These are phyloP conservation scores for Alauda arvensis DNA, from an alignment of 2,797 vertebrate genomes.

Conservation along the genomic window DNA sequence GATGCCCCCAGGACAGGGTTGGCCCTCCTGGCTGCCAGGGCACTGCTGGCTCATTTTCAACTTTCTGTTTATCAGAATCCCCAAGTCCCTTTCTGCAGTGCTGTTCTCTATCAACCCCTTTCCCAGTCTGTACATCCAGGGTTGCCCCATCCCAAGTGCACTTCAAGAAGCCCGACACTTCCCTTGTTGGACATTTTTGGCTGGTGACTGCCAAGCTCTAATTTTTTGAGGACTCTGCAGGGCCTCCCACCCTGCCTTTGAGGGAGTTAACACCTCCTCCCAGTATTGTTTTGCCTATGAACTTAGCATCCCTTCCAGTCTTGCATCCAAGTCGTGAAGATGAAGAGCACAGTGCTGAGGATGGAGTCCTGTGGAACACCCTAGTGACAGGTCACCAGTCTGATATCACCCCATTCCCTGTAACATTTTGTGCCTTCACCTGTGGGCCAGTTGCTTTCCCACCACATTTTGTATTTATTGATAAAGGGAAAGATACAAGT, in stretches of 20 bases:
- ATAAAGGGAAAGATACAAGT: background rate
- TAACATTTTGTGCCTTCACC: background rate
- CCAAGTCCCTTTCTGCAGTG: background rate
- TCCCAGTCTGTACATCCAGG: background rate
- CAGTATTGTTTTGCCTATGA: background rate
- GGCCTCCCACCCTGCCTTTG: background rate
- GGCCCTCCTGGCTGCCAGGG: background rate
- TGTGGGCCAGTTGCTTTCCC: background rate
- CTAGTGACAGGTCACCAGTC: background rate
- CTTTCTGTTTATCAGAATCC: background rate
- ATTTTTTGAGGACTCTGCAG: background rate
- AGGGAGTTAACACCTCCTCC: background rate
- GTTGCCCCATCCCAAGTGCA: background rate
- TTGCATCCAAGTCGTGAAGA: background rate
- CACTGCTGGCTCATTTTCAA: background rate
- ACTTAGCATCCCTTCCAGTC: background rate
- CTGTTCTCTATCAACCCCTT: background rate
- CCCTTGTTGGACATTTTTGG: background rate
- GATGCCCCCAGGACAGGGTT: rapidly evolving
- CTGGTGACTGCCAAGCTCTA: background rate
- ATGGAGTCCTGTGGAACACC: background rate
- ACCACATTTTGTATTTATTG: background rate
- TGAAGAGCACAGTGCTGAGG: background rate
- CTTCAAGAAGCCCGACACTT: background rate
- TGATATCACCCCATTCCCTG: background rate